These are phyloP conservation scores for Tylochromis polylepis DNA, from an alignment of 2,113 vertebrate species.

Conservation along the genomic window DNA sequence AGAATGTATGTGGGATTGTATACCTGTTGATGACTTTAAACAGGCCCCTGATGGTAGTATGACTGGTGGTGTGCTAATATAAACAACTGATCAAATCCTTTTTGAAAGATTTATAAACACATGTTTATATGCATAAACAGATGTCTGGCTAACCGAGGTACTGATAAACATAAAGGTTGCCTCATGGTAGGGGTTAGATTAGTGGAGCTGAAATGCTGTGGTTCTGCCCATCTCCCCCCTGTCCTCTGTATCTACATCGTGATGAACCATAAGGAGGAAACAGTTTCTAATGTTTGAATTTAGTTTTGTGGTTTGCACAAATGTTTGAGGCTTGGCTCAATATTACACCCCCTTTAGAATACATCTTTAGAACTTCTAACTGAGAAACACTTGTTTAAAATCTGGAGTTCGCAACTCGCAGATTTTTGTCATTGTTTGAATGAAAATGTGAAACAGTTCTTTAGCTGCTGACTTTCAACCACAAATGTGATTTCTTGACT, in stretches of 20 bases:
- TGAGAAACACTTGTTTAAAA: background rate
- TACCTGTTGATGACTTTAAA: background rate
- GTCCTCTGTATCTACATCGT: background rate
- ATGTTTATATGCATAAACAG: background rate
- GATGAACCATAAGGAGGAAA: background rate
- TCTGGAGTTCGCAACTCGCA: background rate
- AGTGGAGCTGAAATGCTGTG: background rate
- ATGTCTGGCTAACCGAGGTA: background rate
- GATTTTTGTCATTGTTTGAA: background rate
- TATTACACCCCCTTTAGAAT: background rate
- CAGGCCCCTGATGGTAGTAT: background rate
- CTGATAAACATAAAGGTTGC: background rate
- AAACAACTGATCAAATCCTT: background rate
- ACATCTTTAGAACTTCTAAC: background rate
- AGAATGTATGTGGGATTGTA: background rate
- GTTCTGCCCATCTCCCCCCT: background rate
- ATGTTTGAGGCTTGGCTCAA: background rate
- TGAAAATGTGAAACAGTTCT: background rate
- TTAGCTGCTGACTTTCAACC: background rate
- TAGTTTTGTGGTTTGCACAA: background rate
- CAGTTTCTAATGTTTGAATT: background rate
- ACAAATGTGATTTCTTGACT: background rate
- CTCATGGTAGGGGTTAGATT: background rate
- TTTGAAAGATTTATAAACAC: background rate
- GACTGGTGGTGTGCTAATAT: background rate